Conservation (phyloP, 92 coral and sea anemone genomes). For the Bergia puertoricense region DNA sequence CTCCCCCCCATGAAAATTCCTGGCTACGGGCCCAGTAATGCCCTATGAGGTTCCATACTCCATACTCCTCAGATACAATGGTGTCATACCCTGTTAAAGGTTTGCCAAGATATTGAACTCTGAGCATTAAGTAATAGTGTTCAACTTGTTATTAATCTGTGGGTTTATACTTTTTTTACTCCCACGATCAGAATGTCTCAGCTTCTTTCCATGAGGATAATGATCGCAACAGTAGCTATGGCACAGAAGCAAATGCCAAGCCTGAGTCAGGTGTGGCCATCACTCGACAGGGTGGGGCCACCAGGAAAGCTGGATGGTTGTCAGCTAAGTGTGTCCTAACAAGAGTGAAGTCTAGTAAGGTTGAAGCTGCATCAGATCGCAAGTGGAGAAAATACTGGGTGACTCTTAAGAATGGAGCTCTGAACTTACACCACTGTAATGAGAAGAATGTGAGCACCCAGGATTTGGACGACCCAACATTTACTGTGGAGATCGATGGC, state of each 20-base stretch:
- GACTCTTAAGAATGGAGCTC: constrained; percentile 75
- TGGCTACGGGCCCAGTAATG: no score
- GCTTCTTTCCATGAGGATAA: constrained; percentile 72
- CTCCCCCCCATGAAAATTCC: no score
- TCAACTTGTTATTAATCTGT: no score
- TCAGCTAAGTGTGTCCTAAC: constrained; percentile 87
- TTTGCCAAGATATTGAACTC: no score
- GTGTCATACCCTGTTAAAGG: no score
- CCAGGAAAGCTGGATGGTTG: constrained; percentile 97
- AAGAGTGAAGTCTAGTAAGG: constrained; percentile 77
- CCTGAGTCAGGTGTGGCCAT: constrained; percentile 88
- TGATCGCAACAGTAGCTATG: constrained; percentile 70
- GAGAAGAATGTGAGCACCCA: constrained; percentile 95
- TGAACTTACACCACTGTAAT: constrained; percentile 91
- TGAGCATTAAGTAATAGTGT: no score
- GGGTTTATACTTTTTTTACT: background rate
- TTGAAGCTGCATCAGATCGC: constrained; percentile 83
- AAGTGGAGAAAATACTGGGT: constrained; percentile 99
- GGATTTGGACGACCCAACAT: constrained; percentile 84
- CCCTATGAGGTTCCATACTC: no score
- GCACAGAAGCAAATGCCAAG: constrained; percentile 75
- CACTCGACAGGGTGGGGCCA: constrained; percentile 95
- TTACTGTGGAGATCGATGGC: constrained; percentile 82
- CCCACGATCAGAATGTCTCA: constrained; percentile 54
- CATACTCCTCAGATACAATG: no score